Base-by-base conservation (phyloP, 2,797 vertebrate genomes). In the Apogon talboti region DNA sequence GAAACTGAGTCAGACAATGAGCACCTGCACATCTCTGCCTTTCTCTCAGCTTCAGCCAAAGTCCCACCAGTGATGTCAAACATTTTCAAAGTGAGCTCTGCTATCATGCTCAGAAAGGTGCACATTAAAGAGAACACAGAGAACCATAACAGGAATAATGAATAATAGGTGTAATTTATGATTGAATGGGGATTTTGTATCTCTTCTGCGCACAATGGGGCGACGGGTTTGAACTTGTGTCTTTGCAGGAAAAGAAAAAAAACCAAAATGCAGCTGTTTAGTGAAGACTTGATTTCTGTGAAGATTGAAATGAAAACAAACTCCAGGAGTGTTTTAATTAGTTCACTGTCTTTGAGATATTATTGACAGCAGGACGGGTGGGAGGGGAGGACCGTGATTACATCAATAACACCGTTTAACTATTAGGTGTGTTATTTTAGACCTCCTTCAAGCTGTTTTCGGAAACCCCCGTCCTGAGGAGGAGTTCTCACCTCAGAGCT, bases 311-410 rank as follows among this genome's bases (percentile, higher is more conserved):
- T 82, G 76, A 87, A 92, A 92, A 91, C 87, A 90, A 85, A 90
- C 80, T 74, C 63, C 71, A 56, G 82, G 82, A 80, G 85, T 84
- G 86, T 88, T 91, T 92, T 92, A 92, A 92, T 92, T 91, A 92
- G 83, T 91, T 88, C 87, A 82, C 87, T 87, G 87, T 86, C 90
- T 82, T 82, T 87, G 87, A 87, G 86, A 85, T 78, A 86, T 89
- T 81, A 56, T 86, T 90, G 89, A 92, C 87, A 90, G 86, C 79
- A 14, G 73, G 74, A 58, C 24, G 71, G 78, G 58, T 43, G 65
- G 80, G 79, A 74, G 66, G 72, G 71, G 73, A 74, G 70, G 61
- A 67, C 24, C 63, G 69, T 74, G 84, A 88, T 89, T 85, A 87
- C 84, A 91, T 89, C 85, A 89, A 87, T 78, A 89, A 85, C 83